phyloP scores from a whole-genome alignment of 2,797 vertebrate species.

The Crocodylus rhombifer region DNA sequence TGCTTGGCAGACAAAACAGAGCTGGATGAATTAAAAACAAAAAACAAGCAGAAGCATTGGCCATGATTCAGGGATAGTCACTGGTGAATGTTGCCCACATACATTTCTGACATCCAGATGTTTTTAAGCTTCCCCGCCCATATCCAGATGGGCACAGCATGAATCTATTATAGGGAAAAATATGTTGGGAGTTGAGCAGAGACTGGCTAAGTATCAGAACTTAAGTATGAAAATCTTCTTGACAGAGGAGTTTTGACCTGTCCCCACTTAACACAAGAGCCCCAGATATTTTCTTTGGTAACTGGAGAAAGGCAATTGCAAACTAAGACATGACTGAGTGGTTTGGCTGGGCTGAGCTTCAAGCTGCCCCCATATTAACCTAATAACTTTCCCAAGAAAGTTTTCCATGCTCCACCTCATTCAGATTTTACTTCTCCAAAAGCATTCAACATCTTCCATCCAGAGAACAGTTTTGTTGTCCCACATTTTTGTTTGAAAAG shows the following conservation, averaged over 20 bases:
- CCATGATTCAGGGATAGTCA: neutral
- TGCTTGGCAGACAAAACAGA: neutral
- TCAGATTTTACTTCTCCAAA: neutral
- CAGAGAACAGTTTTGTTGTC: neutral
- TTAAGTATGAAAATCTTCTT: slow-evolving; percentile 52
- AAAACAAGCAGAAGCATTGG: neutral
- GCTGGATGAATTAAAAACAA: slow-evolving; percentile 20
- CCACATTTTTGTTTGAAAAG: neutral
- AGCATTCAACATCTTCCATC: neutral
- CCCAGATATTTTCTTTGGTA: slow-evolving; percentile 44
- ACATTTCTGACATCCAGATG: slow-evolving; percentile 55
- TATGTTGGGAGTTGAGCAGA: neutral
- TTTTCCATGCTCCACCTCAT: neutral
- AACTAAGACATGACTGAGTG: neutral
- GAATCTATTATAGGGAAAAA: slow-evolving; percentile 53
- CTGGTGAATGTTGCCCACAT: slow-evolving; percentile 52
- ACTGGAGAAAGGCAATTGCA: slow-evolving; percentile 9
- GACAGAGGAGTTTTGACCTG: slow-evolving; percentile 29
- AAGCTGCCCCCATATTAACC: neutral
- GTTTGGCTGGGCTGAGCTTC: neutral
- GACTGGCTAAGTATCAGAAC: slow-evolving; percentile 33
- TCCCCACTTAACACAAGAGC: slow-evolving; percentile 37
- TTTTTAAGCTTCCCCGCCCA: slow-evolving; percentile 60
- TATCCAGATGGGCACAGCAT: slow-evolving; percentile 72
- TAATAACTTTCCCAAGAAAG: neutral